phyloP scores from a whole-genome alignment of 2,113 vertebrate species.

The Pandion haliaetus region DNA sequence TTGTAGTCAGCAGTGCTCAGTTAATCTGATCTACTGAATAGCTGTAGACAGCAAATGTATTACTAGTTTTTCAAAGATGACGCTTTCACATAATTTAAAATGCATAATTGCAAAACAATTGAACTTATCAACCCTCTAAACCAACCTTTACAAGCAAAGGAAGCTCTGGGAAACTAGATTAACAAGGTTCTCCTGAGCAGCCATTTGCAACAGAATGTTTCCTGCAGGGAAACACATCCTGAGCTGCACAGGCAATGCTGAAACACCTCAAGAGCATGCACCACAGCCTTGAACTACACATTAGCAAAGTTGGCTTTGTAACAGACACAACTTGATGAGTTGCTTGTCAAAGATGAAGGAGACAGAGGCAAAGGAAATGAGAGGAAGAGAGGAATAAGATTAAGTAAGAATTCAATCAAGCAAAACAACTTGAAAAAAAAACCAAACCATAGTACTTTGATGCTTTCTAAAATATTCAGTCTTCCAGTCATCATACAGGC shows the following conservation, averaged over 20 bases:
- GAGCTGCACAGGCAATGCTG: not conserved
- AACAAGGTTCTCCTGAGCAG: not conserved
- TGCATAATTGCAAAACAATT: not conserved
- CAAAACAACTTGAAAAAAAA: not conserved
- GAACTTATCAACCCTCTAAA: not conserved
- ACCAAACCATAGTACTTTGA: fast-evolving
- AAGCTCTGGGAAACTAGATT: not conserved
- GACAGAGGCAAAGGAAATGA: not conserved
- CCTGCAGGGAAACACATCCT: not conserved
- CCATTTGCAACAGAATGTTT: not conserved
- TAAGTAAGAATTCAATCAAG: not conserved
- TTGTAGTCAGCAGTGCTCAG: not conserved
- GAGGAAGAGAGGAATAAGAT: not conserved
- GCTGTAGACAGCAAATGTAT: not conserved
- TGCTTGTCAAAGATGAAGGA: not conserved
- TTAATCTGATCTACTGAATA: not conserved
- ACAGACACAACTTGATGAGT: not conserved
- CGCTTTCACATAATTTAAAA: not conserved
- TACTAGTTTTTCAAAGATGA: not conserved
- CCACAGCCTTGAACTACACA: fast-evolving
- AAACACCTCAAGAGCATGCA: not conserved
- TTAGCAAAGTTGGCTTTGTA: not conserved
- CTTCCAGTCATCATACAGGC: not conserved
- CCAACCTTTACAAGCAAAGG: not conserved
- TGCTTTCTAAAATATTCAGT: not conserved